Evolutionary conservation across 1,140 invertebrate genomes (phyloP), one percentile per base, ranked within the genome.

Genomic region (Caligus rogercresseyi): DNA sequence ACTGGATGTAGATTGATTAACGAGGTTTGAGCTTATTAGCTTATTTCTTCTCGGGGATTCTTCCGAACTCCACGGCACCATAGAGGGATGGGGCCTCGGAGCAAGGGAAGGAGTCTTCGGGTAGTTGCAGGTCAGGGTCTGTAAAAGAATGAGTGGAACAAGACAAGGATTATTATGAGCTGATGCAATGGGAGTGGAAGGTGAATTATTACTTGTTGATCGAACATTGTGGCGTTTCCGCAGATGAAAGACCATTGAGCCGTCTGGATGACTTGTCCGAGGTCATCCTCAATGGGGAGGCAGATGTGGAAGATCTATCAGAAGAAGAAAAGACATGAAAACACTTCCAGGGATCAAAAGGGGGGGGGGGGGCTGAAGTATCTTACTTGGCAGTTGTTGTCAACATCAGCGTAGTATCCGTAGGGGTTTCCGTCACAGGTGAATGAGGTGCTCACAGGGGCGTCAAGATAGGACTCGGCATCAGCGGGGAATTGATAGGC

Each of bases 171-270:
- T 54, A 54, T 43, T 16, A 16, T 18, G 15, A 20, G 13, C 3
- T 7, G 7, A 7, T 11, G 19, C 13, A 54, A 15, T 7, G 15
- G 19, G 15, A 7, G 68, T 66, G 61, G 7, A 43, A 11, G n/a
- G 31, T 43, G 7, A 43, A 43, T 7, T 43, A 43, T 43, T 43
- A 43, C 31, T 16, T 56, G 15, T 25, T 90, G 87, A 74, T 89
- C 88, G 71, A 90, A 89, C 52, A 89, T 76, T 0, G 87, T 89
- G 67, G 87, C 83, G 59, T 81, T 79, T 0, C 86, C 87, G 64
- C 87, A 90, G 65, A 89, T 88, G 71, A 89, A 90, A 68, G 85
- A 88, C 82, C 83, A 90, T 67, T 82, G 78, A 20, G 54, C 54
- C 3, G 54, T 56, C 20, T 56, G 19, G 16, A 67, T 64, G 62